Base-by-base conservation (phyloP, 2,113 vertebrate species). In the Crotalus tigris region DNA sequence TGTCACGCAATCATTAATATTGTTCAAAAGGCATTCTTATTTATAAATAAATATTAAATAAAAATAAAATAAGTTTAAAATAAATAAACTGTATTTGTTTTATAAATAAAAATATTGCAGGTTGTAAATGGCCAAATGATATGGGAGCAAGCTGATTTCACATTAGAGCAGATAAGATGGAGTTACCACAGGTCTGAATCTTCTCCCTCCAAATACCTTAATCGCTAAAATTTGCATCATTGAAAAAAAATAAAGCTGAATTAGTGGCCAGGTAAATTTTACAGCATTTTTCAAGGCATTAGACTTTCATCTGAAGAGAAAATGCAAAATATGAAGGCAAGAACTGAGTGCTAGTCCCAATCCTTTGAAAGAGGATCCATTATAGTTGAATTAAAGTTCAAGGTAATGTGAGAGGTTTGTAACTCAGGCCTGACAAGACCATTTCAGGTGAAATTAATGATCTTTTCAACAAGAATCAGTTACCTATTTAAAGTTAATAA, bases 401-500 rank as follows among this genome's bases (percentile, higher is more conserved):
- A 44, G 7, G n/a, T 9, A 81, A 44, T 9, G 17, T 44, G 33
- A 39, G 33, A 81, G 17, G 15, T 81, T 81, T 0, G 2, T 3
- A 81, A 44, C 17, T 21, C 17, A 21, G 75, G 69, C n/a, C 15
- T 39, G 6, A 75, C n/a, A 39, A 75, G 75, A 44, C 69, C 0
- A 9, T 44, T 81, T 33, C 5, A 17, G 49, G 9, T 86, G 85
- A 33, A 57, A 26, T 88, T 44, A 21, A 39, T n/a, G 15, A 88
- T 1, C 21, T 49, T 29, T 29, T 49, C 58, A 23, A 87, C 17
- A n/a, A 1, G 87, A 1, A 94, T 88, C 44, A 89, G 59, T 97
- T 97, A 99, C 99, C 97, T 99, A 90, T 97, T 98, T 89, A 97
- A 92, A 87, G 96, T 97, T 92, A 98, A 92, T 19, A 98, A 89